These are phyloP conservation scores for Pimephales promelas DNA, from an alignment of 2,113 vertebrate genomes.

Conservation along the genomic window DNA sequence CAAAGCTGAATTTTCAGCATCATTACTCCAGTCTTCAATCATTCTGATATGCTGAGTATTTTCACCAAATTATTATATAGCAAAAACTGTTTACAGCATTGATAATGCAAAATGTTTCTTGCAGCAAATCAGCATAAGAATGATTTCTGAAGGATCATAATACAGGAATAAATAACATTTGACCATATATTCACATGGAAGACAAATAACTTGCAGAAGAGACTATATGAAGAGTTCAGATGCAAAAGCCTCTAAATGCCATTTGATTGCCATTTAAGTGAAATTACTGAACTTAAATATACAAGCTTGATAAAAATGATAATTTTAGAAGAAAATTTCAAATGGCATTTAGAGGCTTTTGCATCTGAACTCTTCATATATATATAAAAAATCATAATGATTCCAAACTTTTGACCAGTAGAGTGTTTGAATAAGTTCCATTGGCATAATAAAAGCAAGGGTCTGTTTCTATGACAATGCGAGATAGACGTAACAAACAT, in stretches of 20 bases:
- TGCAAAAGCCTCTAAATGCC: too few species aligned
- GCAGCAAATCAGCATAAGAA: not conserved
- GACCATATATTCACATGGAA: not conserved
- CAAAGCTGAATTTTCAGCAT: not conserved
- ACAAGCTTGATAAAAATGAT: too few species aligned
- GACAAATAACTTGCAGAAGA: too few species aligned
- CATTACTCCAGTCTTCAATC: not conserved
- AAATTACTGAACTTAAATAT: too few species aligned
- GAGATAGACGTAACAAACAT: conserved; percentile 39
- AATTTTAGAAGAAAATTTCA: too few species aligned
- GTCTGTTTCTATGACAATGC: conserved; percentile 67
- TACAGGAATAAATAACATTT: not conserved
- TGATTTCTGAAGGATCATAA: conserved; percentile 1
- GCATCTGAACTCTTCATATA: too few species aligned
- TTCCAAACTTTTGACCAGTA: not conserved
- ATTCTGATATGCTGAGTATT: not conserved
- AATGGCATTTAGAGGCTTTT: too few species aligned
- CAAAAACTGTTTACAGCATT: not conserved
- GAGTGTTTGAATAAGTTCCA: conserved; percentile 47
- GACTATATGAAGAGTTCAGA: too few species aligned
- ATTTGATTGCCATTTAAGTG: too few species aligned
- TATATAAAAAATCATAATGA: not conserved
- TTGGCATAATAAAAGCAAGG: conserved; percentile 46
- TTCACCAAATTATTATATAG: not conserved
- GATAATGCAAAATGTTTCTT: not conserved